phyloP scores from a whole-genome alignment of 2,888 invertebrate species.

The Chloroclysta siterata region DNA sequence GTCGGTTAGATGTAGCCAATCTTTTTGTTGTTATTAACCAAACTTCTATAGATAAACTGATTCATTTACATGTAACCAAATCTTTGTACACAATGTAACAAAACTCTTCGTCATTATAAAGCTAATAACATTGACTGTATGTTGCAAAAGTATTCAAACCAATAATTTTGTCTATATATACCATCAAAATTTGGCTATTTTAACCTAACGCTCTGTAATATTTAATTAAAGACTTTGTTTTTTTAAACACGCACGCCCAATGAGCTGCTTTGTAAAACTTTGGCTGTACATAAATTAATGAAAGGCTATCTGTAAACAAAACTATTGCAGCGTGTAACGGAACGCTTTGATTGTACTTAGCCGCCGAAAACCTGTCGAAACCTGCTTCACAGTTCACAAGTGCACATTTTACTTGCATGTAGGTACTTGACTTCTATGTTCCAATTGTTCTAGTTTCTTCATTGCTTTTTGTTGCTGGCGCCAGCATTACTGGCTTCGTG shows the following conservation, averaged over 20 bases:
- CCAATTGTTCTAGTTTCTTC: too few species aligned
- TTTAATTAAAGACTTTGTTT: slow-evolving; percentile 1
- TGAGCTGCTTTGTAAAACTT: slow-evolving; percentile 2
- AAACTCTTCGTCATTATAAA: background rate
- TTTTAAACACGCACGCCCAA: background rate
- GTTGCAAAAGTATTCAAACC: slow-evolving; percentile 4
- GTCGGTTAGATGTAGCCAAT: slow-evolving; percentile 2
- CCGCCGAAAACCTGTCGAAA: slow-evolving; percentile 1
- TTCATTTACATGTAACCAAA: background rate
- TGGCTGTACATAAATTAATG: background rate
- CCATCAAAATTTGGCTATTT: slow-evolving; percentile 1
- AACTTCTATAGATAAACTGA: slow-evolving; percentile 2
- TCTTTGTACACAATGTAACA: slow-evolving; percentile 4
- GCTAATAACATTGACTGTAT: background rate
- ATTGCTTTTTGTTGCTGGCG: too few species aligned
- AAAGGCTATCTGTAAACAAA: background rate
- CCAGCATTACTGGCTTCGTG: too few species aligned
- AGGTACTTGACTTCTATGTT: too few species aligned
- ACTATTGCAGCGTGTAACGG: slow-evolving; percentile 6
- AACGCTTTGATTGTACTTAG: slow-evolving; percentile 4
- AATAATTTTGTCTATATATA: slow-evolving; percentile 4
- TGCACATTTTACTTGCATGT: too few species aligned
- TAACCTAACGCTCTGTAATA: slow-evolving; percentile 5
- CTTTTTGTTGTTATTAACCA: background rate
- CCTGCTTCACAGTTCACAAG: background rate